Evolutionary conservation across 2,888 invertebrate genomes (phyloP).

Genomic region (Eretmocerus hayati): DNA sequence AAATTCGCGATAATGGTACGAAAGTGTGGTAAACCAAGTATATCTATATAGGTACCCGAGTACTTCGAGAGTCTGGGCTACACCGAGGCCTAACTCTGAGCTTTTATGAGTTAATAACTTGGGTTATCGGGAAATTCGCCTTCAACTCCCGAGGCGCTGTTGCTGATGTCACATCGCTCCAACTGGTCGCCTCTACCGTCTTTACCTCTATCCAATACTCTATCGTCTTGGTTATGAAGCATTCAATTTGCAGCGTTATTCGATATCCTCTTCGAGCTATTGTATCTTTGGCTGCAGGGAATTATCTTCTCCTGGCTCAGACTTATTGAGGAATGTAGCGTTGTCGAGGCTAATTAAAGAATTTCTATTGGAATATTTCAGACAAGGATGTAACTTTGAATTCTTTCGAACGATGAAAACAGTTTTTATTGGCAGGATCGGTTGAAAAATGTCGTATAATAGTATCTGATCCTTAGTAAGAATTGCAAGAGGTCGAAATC

Average conservation of each 20-base stretch:
- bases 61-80: conserved; percentile 14
- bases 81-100: conserved; percentile 39
- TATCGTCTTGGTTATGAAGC: conserved; percentile 12
- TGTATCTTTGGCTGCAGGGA: too few species aligned
- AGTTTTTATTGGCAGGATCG: too few species aligned
- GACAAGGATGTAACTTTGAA: too few species aligned
- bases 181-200: neutral
- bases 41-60: too few species aligned
- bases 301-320: too few species aligned
- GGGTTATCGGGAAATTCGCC: conserved; percentile 44
- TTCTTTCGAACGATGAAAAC: too few species aligned
- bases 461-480: too few species aligned
- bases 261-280: neutral
- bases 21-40: too few species aligned
- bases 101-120: conserved; percentile 47
- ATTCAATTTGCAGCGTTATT: conserved; percentile 8
- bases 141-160: conserved; percentile 7
- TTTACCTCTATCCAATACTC: neutral
- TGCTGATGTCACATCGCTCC: neutral
- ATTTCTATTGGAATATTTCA: too few species aligned
- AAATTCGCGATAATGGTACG: conserved; percentile 44
- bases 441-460: too few species aligned
- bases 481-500: too few species aligned
- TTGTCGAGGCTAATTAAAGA: too few species aligned
- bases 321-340: conserved; percentile 5